Evolutionary conservation across 2,113 vertebrate genomes (phyloP).

Genomic region (Pachycephala philippinensis): DNA sequence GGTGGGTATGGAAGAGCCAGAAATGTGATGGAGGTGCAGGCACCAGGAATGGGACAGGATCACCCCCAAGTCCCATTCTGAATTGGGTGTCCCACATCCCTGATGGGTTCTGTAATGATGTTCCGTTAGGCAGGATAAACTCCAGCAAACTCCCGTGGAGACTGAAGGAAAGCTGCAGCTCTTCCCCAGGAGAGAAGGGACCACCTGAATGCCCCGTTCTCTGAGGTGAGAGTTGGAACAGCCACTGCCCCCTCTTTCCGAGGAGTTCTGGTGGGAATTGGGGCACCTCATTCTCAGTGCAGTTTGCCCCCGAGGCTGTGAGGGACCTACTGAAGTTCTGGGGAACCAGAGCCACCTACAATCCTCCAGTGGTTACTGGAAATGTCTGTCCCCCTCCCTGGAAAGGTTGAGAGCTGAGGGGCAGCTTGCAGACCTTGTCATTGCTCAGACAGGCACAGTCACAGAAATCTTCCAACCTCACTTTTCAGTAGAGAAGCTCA

Average conservation of each 20-base stretch:
- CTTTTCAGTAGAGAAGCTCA: neutral
- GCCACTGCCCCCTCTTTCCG: neutral
- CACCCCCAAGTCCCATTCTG: neutral
- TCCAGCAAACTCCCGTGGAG: neutral
- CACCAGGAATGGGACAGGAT: neutral
- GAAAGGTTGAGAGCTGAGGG: neutral
- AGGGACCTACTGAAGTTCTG: neutral
- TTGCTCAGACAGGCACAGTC: rapidly evolving
- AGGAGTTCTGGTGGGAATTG: neutral
- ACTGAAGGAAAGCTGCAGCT: neutral
- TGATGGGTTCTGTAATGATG: neutral
- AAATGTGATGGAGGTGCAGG: neutral
- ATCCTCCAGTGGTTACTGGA: neutral
- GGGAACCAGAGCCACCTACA: neutral
- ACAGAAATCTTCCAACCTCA: neutral
- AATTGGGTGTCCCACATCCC: neutral
- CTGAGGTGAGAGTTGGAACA: neutral
- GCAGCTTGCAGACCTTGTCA: neutral
- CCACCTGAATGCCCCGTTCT: neutral
- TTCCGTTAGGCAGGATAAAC: neutral
- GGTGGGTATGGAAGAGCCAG: neutral
- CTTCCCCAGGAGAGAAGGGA: neutral
- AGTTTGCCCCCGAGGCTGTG: rapidly evolving
- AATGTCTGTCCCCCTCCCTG: neutral
- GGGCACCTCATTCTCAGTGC: neutral